phyloP scores from a whole-genome alignment of 2,797 vertebrate species.

The Luscinia megarhynchos region DNA sequence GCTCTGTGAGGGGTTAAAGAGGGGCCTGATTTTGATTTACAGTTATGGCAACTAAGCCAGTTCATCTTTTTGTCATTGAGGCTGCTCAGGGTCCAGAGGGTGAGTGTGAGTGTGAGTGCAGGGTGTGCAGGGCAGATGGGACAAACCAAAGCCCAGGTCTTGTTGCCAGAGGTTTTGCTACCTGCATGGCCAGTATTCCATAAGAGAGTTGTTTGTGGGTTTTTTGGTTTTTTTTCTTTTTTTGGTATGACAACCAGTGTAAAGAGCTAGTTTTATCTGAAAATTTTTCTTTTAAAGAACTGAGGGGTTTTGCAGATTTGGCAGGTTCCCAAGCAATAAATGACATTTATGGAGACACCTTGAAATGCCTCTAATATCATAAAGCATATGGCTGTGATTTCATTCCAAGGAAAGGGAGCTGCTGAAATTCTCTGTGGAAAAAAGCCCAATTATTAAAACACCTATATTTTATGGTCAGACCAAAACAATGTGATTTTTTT shows the following conservation, averaged over 20 bases:
- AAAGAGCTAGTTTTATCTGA: not conserved
- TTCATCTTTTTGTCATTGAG: not conserved
- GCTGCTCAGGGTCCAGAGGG: not conserved
- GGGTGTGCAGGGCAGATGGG: not conserved
- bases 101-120: not conserved
- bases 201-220: not conserved
- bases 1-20: not conserved
- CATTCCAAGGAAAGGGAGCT: not conserved
- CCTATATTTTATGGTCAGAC: not conserved
- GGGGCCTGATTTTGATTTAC: not conserved
- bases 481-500: not conserved
- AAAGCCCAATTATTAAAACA: constrained; percentile 24
- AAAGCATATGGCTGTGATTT: constrained; percentile 43
- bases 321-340: constrained; percentile 19
- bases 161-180: not conserved
- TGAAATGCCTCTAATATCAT: constrained; percentile 46
- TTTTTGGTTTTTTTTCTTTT: not conserved
- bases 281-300: not conserved
- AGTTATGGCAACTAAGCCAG: not conserved
- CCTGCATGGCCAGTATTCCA: not conserved
- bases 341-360: constrained; percentile 55
- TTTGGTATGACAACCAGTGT: not conserved
- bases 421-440: not conserved
- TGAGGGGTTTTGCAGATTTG: constrained; percentile 13
- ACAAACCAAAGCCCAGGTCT: not conserved